These are phyloP conservation scores for Tetragonula carbonaria DNA, from an alignment of 2,888 invertebrate species.

Conservation along the genomic window DNA sequence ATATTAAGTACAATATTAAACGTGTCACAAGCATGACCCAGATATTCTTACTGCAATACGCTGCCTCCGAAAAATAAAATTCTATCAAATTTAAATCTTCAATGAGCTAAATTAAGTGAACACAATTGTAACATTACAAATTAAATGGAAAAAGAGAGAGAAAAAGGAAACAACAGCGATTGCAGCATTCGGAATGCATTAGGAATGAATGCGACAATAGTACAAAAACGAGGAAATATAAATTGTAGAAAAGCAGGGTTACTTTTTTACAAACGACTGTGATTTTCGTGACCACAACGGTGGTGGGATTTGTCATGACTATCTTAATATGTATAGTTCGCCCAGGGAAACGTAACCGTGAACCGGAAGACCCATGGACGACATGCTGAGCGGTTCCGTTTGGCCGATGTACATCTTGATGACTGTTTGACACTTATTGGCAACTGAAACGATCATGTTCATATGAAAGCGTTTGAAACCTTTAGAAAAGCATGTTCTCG, in stretches of 20 bases:
- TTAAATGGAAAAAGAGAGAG: too few relatives aligned
- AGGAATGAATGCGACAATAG: too few relatives aligned
- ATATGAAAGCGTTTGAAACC: background rate
- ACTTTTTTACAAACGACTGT: slow-evolving; percentile 79
- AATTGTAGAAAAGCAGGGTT: slow-evolving; percentile 17
- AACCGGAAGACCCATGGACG: slow-evolving; percentile 75
- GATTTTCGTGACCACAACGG: slow-evolving; percentile 75
- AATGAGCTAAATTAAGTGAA: background rate
- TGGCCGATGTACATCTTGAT: too few relatives aligned
- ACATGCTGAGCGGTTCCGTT: slow-evolving; percentile 74
- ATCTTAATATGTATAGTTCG: slow-evolving; percentile 79
- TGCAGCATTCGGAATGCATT: background rate
- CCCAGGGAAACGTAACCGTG: slow-evolving; percentile 81
- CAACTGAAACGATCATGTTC: slow-evolving; percentile 64
- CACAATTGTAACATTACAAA: background rate
- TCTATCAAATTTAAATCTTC: background rate
- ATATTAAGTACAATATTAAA: background rate
- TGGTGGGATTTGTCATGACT: slow-evolving; percentile 76
- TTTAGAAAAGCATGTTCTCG: background rate
- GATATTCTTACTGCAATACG: slow-evolving; percentile 28
- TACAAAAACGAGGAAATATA: too few relatives aligned
- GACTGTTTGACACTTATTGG: slow-evolving; percentile 74
- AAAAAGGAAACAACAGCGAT: background rate
- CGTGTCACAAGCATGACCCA: slow-evolving; percentile 27
- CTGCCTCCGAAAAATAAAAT: slow-evolving; percentile 7